A percentile compares a stretch with the other conserved stretches of the same genome.
Evolutionary conservation across 35 echinoderm and acorn worm genomes (phyloP).

Genomic region (Apostichopus parvimensis): DNA sequence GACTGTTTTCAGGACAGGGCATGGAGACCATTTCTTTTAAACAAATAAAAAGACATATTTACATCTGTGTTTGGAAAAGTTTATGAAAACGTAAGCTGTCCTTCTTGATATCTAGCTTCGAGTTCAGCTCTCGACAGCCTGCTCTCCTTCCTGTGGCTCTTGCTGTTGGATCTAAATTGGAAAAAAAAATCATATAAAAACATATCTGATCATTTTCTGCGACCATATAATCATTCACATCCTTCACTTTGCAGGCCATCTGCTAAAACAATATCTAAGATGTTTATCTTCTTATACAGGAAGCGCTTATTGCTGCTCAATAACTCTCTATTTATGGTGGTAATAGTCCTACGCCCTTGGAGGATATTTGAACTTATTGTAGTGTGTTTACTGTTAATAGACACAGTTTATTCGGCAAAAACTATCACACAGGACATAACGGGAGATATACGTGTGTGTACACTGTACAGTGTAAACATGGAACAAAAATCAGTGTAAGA

Average conservation of each 20-base stretch:
- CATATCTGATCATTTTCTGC: background rate
- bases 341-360: background rate
- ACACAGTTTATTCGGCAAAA: background rate
- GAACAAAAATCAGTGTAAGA: too few relatives aligned
- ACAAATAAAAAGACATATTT: constrained; percentile 34
- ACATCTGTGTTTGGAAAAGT: constrained; percentile 32
- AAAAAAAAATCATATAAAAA: constrained; percentile 11
- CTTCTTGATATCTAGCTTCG: background rate
- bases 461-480: too few relatives aligned
- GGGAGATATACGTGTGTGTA: too few relatives aligned
- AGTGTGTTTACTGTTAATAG: background rate
- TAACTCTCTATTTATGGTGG: background rate
- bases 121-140: constrained; percentile 62
- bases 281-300: constrained; percentile 1
- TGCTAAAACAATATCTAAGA: constrained; percentile 17
- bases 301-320: background rate
- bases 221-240: background rate
- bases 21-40: constrained; percentile 7
- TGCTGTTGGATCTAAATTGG: constrained; percentile 68
- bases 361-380: background rate
- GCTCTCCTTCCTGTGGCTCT: constrained; percentile 72
- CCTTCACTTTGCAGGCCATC: background rate
- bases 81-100: constrained; percentile 13
- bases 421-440: background rate
- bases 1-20: background rate